A percentile compares a stretch with the other conserved stretches of the same genome.
Conservation (phyloP, 92 coral and sea anemone species). For the Hydrozoanthus gracilis region DNA sequence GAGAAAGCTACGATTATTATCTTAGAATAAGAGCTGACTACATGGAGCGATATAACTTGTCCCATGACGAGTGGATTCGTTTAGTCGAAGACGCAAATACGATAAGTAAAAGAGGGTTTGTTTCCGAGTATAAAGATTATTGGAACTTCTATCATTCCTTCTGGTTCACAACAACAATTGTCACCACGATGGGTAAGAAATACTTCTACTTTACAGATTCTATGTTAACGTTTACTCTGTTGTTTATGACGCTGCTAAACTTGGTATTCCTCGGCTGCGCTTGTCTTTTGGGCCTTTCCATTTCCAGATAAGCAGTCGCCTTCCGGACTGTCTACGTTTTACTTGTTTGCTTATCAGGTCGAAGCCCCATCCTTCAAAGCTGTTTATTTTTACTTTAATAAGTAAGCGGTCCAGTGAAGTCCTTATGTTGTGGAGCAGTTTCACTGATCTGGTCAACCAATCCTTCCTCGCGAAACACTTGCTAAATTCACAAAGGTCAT, state of each 20-base stretch:
- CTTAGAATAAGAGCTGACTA: constrained; percentile 45
- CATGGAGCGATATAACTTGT: constrained; percentile 68
- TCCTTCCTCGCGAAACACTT: too few species aligned
- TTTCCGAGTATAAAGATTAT: constrained; percentile 54
- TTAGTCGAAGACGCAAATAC: constrained; percentile 58
- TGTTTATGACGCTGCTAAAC: neutral
- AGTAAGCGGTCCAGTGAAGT: too few species aligned
- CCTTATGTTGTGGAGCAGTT: too few species aligned
- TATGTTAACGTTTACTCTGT: neutral
- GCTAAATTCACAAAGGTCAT: too few species aligned
- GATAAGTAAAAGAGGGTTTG: constrained; percentile 70
- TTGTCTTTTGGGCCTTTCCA: neutral
- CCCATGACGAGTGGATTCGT: constrained; percentile 63
- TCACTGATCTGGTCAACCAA: too few species aligned
- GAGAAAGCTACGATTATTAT: constrained; percentile 52
- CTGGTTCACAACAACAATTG: constrained; percentile 85
- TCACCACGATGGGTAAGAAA: constrained; percentile 85
- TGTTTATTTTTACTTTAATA: neutral
- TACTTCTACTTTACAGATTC: neutral
- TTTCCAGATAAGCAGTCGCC: neutral
- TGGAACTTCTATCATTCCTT: constrained; percentile 92
- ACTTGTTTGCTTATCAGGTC: neutral
- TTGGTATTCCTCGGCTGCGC: neutral
- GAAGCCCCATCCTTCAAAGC: neutral
- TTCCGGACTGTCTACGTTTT: neutral